Conservation (phyloP, 1,140 invertebrate genomes). For the Dendroctonus ponderosae region DNA sequence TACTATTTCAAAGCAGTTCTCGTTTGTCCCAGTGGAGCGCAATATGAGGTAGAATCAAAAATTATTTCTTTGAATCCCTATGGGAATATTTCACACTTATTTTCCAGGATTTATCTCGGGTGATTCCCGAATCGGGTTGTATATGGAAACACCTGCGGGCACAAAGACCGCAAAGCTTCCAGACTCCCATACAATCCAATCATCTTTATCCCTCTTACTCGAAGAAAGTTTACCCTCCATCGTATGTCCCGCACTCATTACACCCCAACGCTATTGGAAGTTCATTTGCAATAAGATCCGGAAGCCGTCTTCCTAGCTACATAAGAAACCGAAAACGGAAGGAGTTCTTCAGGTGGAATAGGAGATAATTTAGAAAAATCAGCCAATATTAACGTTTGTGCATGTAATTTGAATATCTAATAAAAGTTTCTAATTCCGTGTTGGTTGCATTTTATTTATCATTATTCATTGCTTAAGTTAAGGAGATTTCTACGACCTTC, state of each 20-base stretch:
- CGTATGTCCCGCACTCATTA: no score
- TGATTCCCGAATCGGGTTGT: constrained; percentile 39
- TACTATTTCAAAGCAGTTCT: constrained; percentile 41
- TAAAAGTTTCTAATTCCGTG: no score
- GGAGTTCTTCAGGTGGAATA: constrained; percentile 39
- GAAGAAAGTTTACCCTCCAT: no score
- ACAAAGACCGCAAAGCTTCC: no score
- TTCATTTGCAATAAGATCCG: constrained; percentile 10
- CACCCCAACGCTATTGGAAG: no score
- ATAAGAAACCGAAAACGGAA: constrained; percentile 31
- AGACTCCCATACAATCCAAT: no score
- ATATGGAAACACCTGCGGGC: constrained; percentile 44
- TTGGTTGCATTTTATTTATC: no score
- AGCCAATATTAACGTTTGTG: no score
- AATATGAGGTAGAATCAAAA: constrained; percentile 33
- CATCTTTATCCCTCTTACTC: no score
- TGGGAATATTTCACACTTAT: neutral
- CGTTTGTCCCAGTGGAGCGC: constrained; percentile 45
- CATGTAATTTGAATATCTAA: no score
- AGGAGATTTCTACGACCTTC: no score
- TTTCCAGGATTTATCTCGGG: constrained; percentile 10
- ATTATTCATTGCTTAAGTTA: no score
- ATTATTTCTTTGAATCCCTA: neutral
- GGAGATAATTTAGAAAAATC: constrained; percentile 4
- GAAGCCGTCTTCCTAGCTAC: constrained; percentile 34